Evolutionary conservation across 2,113 vertebrate genomes (phyloP), one percentile per base, ranked within the genome.

Genomic region (Entomyzon cyanotis): DNA sequence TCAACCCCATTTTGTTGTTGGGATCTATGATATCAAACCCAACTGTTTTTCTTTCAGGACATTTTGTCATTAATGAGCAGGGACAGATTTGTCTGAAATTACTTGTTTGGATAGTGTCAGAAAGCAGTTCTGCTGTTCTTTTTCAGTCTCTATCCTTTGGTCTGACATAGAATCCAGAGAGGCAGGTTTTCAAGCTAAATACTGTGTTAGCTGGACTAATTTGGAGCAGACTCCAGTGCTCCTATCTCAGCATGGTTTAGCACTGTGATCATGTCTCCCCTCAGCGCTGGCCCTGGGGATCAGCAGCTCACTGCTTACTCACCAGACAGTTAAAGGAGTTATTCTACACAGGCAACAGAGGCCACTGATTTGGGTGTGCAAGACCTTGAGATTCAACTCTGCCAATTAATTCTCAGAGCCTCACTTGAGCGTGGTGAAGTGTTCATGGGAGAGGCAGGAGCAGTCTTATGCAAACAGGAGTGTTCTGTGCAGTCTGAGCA

Each of bases 261-360:
- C 56, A 35, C 31, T 88, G 87, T 67, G 87, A 9, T 95, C 75
- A 21, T 58, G 49, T 69, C 89, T 91, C 87, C 93, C 70, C 85
- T 78, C 41, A 70, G 86, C 0, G 37, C 87, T 84, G 56, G 62
- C 89, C 67, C 65, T 12, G 3, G 81, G 94, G 91, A 87, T 64
- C 91, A 91, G 56, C 86, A 93, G 89, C 59, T 85, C 53, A 28
- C 78, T 84, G 56, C 62, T 92, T 30, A 35, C 89, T 87, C 84
- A n/a, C 76, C 84, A 91, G 58, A 8, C 78, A 53, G 23, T 20
- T 46, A 41, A 28, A 88, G 71, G 46, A 53, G 30, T 47, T 86
- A 28, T 92, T 86, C 70, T 63, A 78, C 55, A 44, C 71, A 63
- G 74, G 27, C 59, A 35, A 2, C 20, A 80, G 74, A 69, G 77